A percentile compares a stretch with the other conserved stretches of the same genome.
Conservation (phyloP, 2,113 vertebrate species). For the Narcine bancroftii region DNA sequence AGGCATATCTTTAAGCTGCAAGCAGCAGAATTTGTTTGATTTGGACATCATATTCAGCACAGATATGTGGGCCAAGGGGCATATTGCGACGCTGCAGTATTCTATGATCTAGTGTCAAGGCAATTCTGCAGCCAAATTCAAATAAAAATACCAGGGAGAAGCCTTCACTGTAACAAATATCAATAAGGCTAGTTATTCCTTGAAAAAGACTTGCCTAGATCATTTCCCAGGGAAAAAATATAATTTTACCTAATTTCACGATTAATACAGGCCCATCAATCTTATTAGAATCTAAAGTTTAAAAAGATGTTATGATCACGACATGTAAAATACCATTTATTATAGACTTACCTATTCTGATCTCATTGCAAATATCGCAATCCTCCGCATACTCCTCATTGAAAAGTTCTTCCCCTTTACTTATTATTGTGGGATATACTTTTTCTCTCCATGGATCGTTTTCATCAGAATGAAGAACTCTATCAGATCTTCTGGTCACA, state of each 20-base stretch:
- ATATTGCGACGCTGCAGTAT: too few species aligned
- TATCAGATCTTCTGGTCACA: conserved; percentile 58
- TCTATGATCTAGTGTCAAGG: background rate
- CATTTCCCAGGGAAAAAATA: background rate
- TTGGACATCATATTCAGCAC: too few species aligned
- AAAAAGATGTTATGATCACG: conserved; percentile 42
- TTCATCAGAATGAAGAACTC: conserved; percentile 40
- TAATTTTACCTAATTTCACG: background rate
- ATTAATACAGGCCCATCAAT: background rate
- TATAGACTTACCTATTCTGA: conserved; percentile 60
- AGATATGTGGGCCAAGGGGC: too few species aligned
- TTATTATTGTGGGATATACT: conserved; percentile 63
- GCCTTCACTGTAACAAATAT: background rate
- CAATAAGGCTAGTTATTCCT: background rate
- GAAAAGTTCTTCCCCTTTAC: conserved; percentile 49
- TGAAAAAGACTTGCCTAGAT: background rate
- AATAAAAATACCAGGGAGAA: background rate
- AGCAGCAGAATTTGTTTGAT: too few species aligned
- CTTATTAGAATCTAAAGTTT: background rate
- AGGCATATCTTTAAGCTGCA: too few species aligned
- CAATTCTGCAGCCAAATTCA: background rate
- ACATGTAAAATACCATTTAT: conserved; percentile 31
- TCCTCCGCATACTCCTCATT: conserved; percentile 44
- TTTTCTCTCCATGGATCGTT: conserved; percentile 47
- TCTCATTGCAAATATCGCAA: conserved; percentile 39